Evolutionary conservation across 2,797 vertebrate genomes (phyloP).

Genomic region (Okamejei kenojei): DNA sequence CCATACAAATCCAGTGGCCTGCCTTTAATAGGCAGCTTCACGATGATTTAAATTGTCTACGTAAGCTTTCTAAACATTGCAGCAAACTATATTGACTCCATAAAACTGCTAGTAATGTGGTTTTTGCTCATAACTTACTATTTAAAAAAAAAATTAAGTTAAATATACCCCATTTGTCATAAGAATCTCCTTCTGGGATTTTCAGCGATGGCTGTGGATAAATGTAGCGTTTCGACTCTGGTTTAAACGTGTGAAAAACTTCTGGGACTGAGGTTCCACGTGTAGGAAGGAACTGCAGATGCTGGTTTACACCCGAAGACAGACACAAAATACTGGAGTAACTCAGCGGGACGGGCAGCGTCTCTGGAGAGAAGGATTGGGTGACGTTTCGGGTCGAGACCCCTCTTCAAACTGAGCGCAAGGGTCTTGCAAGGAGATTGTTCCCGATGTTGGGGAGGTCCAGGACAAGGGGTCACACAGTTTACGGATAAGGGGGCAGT

Average conservation of each 20-base stretch:
- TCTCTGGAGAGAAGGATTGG: no score
- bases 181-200: neutral
- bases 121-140: neutral
- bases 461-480: no score
- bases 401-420: no score
- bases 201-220: neutral
- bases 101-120: neutral
- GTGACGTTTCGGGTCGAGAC: no score
- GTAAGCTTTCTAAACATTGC: neutral
- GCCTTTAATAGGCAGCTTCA: neutral
- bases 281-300: no score
- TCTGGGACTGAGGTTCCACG: neutral
- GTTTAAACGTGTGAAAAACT: neutral
- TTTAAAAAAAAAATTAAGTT: neutral
- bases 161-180: neutral
- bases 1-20: neutral
- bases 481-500: no score
- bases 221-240: neutral
- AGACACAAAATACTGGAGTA: no score
- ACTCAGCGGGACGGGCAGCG: no score
- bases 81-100: neutral
- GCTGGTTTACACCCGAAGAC: no score
- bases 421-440: no score
- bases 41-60: neutral
- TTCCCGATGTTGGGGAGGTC: no score